Base-by-base conservation (phyloP, 2,113 vertebrate species). In the Neolamprologus toae region DNA sequence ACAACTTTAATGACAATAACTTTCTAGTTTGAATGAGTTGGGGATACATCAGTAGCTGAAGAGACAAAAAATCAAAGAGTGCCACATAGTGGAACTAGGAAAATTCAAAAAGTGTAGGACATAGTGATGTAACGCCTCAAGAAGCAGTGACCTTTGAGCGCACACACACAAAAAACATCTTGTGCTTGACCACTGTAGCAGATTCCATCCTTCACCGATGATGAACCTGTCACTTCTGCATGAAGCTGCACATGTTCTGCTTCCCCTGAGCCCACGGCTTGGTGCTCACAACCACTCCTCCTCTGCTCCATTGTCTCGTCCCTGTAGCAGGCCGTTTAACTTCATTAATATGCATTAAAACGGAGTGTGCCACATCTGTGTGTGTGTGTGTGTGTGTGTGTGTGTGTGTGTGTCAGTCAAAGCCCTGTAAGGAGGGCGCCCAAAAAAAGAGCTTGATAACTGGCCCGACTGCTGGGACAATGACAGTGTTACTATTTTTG, bases 271-370 rank as follows among this genome's bases (percentile, higher is more conserved):
- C 35, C 84, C 88, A 21, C 33, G 53, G 90, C 94, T 95, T 93
- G 93, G 90, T 94, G 92, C 91, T 87, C 88, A 33, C 81, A 76
- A 85, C 80, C 90, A 86, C 85, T 59, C 84, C 17, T 80, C 76
- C 88, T 80, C 82, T 47, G 42, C 85, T 83, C 92, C 93, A 95
- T 94, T 95, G 92, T 96, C 89, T 92, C 90, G 86, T 80, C 89
- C 59, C 88, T 85, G 87, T 92, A 92, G 91, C 53, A 37, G 81
- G 76, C 89, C 90, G 84, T 94, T 94, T 94, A 94, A 93, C 89
- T 89, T 92, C 95, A 96, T 96, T 93, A 96, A 95, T 95, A 96
- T 96, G 96, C 93, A 95, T 96, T 94, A 95, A 96, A 94, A 57
- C 21, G 7, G 90, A 88, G 85, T 87, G 88, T 88, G 91, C 73